These are phyloP conservation scores for Schlechtendalia chinensis DNA, from an alignment of 1,140 invertebrate genomes.

Conservation along the genomic window DNA sequence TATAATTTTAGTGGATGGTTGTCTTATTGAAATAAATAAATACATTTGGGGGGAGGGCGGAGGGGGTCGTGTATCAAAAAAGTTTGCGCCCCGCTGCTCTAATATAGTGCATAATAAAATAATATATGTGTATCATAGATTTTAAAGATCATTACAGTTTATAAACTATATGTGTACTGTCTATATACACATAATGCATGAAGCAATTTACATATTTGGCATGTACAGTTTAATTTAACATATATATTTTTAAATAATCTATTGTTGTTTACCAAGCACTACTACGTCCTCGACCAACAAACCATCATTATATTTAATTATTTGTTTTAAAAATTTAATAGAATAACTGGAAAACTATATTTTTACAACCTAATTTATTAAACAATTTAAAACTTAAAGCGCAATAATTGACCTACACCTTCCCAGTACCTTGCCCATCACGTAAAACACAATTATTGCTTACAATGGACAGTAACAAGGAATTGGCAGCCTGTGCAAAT, in stretches of 20 bases:
- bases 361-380: slow-evolving; percentile 26
- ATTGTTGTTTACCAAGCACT: neutral
- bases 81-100: no score
- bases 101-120: no score
- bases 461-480: slow-evolving; percentile 55
- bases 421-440: slow-evolving; percentile 35
- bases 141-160: no score
- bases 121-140: no score
- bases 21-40: no score
- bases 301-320: neutral
- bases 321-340: neutral
- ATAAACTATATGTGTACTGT: no score
- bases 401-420: slow-evolving; percentile 34
- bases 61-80: no score
- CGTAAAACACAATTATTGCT: slow-evolving; percentile 51
- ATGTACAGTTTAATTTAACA: neutral
- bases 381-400: slow-evolving; percentile 24
- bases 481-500: slow-evolving; percentile 55
- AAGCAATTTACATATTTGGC: neutral
- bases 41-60: no score
- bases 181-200: neutral
- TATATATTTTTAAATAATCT: neutral
- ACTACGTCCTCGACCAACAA: neutral
- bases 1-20: no score
- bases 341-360: slow-evolving; percentile 9